Base-by-base conservation (phyloP, 2,113 vertebrate genomes). In the Sardina pilchardus region DNA sequence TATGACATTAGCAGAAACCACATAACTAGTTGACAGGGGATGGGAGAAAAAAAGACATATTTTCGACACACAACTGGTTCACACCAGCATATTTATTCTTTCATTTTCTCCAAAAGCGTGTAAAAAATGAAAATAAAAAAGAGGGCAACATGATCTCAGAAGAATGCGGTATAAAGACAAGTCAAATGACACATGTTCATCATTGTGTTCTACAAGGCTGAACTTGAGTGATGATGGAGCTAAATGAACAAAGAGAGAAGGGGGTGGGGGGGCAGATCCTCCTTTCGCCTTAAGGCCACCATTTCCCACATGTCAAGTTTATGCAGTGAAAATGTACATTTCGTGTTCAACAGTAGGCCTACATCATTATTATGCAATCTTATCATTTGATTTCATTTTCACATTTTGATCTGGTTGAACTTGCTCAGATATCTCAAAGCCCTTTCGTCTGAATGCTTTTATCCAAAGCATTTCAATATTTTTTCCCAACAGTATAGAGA, bases 201-300 rank as follows among this genome's bases (percentile, higher is more conserved):
- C 91, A 93, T 85, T 88, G 85, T 87, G 89, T 82, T 30, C 84
- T 88, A 67, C 81, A 90, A 85, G 88, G 85, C 59, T 91, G 87
- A 89, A 87, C 75, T n/a, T 26, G 63, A 30, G 63, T 42, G 39
- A 42, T 71, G 86, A 88, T 90, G 86, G 75, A 89, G 26, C 56
- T 19, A 85, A 30, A 85, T 45, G 21, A 42, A 71, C 43, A 83
- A 87, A 85, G 6, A 50, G 67, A 83, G 90, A 14, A 8, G 78
- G 45, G 47, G 89, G n/a, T n/a, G 34, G n/a, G 88, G 91, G 89
- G 16, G 90, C 87, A 75, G 59, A 88, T 90, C 86, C 81, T 93
- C 86, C 88, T 93, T 92, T 90, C 91, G 90, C 90, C 94, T 89
- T 93, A 95, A 96, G 94, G 94, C 94, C 95, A 93, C 93, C 92